Base-by-base conservation (phyloP, 2,113 vertebrate genomes). In the Embiotoca jacksoni region DNA sequence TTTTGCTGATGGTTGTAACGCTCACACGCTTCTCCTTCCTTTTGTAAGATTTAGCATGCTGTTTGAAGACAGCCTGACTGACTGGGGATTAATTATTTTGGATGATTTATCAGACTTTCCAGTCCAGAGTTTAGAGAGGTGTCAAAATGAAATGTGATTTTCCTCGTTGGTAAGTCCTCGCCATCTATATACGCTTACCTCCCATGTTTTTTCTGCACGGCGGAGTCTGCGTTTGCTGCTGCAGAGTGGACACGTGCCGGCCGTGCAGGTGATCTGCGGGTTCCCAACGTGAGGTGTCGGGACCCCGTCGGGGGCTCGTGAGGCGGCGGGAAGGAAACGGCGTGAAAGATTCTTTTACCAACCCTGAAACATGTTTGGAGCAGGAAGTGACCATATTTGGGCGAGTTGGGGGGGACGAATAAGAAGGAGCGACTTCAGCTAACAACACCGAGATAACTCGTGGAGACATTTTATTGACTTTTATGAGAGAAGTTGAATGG, bases 21-120 rank as follows among this genome's bases (percentile, higher is more conserved):
- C 91, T 92, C 85, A 80, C 61, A 80, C 63, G 80, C 89, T 84
- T 85, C 86, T 89, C 83, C 81, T 90, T 82, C 76, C 81, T 87
- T 86, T 91, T 90, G 91, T 90, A 81, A 92, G 91, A 92, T 91
- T 91, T 87, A 85, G 82, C 85, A 87, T 88, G 83, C 91, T 82
- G 78, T 92, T 90, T 93, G 91, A 88, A 93, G 92, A 92, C 88
- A 85, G 86, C 75, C 81, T 88, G 91, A 92, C 90, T 92, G 93
- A 93, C 91, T 90, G 87, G 93, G 94, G 93, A 94, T 94, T 95
- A 92, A 94, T 95, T 95, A 94, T 94, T 95, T 92, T 80, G 89
- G 88, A 91, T 93, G 92, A 91, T 93, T 93, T 93, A 91, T 91
- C 91, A 91, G 86, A 92, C 63, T 90, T 93, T 85, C 65, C 84